A percentile compares a stretch with the other conserved stretches of the same genome.
Evolutionary conservation across 2,113 vertebrate genomes (phyloP).

Genomic region (Oceanites oceanicus): DNA sequence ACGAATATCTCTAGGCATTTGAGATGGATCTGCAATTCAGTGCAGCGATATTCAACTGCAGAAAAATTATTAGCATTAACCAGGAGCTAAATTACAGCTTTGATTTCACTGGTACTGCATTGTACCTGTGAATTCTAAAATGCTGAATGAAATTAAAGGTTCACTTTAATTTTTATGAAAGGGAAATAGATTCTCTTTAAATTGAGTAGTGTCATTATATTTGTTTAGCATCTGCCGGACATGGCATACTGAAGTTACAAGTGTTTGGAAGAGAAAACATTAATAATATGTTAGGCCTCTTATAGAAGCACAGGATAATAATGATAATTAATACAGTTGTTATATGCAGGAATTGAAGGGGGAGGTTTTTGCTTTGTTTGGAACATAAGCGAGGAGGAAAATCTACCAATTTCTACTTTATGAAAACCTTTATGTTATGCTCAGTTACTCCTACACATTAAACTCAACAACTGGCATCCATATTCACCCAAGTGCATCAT

Average conservation of each 20-base stretch:
- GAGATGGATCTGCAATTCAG: background rate
- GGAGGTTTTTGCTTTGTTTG: background rate
- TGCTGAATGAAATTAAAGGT: background rate
- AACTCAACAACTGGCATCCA: background rate
- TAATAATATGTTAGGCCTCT: background rate
- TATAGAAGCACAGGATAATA: background rate
- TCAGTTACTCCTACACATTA: background rate
- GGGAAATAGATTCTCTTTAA: background rate
- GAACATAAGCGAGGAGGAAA: background rate
- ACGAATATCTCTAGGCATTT: background rate
- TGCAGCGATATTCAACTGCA: background rate
- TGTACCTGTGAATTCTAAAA: background rate
- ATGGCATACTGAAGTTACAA: background rate
- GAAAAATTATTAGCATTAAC: background rate
- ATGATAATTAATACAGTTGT: background rate
- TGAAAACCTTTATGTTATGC: background rate
- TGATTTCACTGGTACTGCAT: background rate
- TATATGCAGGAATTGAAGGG: background rate
- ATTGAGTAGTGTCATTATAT: background rate
- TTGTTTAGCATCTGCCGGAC: background rate
- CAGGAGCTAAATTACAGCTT: conserved; percentile 11
- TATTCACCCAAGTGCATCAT: background rate
- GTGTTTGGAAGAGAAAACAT: background rate
- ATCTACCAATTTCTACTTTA: background rate
- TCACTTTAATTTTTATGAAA: background rate